These are phyloP conservation scores for Cotesia congregata DNA, from an alignment of 2,888 invertebrate genomes.

Conservation along the genomic window DNA sequence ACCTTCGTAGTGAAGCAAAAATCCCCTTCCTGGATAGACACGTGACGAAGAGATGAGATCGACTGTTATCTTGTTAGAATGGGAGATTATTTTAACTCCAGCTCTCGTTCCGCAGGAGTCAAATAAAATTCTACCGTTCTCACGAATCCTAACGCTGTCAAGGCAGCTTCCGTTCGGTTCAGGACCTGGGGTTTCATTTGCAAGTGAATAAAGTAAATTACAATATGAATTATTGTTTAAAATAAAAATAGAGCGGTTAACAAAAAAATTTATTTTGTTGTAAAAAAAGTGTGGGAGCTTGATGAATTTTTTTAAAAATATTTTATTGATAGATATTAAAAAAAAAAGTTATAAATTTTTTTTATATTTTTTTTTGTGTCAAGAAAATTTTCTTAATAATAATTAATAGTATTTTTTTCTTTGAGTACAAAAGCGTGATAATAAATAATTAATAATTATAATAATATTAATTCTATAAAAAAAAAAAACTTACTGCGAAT, in stretches of 20 bases:
- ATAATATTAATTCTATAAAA: neutral
- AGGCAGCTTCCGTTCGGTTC: constrained; percentile 64
- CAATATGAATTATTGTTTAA: no score
- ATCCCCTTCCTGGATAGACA: constrained; percentile 63
- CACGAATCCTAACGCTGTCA: constrained; percentile 64
- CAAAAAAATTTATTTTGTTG: no score
- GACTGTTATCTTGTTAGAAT: constrained; percentile 62
- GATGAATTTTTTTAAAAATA: neutral
- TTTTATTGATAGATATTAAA: neutral
- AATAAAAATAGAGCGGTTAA: no score
- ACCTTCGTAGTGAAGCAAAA: constrained; percentile 67
- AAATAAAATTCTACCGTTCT: constrained; percentile 62
- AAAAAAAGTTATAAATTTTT: neutral
- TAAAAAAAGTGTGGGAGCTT: no score
- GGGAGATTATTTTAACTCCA: constrained; percentile 62
- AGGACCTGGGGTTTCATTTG: constrained; percentile 51
- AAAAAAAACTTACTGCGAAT: constrained; percentile 75
- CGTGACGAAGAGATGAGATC: constrained; percentile 61
- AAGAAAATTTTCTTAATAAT: no score
- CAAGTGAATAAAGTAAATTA: no score
- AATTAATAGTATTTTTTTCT: no score
- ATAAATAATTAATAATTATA: no score
- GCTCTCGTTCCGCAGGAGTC: constrained; percentile 64
- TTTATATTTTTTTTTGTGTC: no score
- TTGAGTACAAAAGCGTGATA: no score